A percentile compares a stretch with the other conserved stretches of the same genome.
Evolutionary conservation across 1,140 invertebrate genomes (phyloP).

Genomic region (Heliconius hermathena): DNA sequence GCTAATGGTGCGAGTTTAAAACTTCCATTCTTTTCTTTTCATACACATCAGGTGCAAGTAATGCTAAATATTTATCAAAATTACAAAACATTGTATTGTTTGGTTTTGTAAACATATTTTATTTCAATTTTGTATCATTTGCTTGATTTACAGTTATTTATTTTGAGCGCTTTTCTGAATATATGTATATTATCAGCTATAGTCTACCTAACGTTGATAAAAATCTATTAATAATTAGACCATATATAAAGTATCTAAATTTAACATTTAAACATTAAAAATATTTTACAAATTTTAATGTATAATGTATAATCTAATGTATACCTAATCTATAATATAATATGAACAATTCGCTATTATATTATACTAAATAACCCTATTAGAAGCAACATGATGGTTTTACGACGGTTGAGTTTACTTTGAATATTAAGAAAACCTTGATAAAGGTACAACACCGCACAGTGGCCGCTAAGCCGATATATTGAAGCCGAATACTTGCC

Average conservation of each 20-base stretch:
- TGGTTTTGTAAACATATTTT: not conserved
- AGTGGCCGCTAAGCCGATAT: not conserved
- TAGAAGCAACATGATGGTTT: not conserved
- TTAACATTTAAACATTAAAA: too few relatives aligned
- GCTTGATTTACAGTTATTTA: not conserved
- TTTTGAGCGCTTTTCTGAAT: too few relatives aligned
- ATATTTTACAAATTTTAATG: too few relatives aligned
- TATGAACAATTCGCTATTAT: not conserved
- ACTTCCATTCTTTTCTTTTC: not conserved
- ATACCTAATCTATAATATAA: too few relatives aligned
- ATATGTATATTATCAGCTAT: too few relatives aligned
- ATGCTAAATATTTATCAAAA: slow-evolving; percentile 18
- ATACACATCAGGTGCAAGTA: slow-evolving; percentile 5
- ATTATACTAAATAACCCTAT: not conserved
- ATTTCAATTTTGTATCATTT: not conserved
- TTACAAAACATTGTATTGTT: not conserved
- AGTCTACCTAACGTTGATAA: too few relatives aligned
- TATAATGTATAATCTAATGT: too few relatives aligned
- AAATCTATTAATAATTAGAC: too few relatives aligned
- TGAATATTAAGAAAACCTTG: not conserved
- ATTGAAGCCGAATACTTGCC: slow-evolving; percentile 8
- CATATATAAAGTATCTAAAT: too few relatives aligned
- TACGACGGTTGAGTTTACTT: not conserved
- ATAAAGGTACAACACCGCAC: slow-evolving; percentile 8
- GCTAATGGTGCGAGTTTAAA: slow-evolving; percentile 15